Evolutionary conservation across 2,113 vertebrate genomes (phyloP).

Genomic region (Sturnira hondurensis): DNA sequence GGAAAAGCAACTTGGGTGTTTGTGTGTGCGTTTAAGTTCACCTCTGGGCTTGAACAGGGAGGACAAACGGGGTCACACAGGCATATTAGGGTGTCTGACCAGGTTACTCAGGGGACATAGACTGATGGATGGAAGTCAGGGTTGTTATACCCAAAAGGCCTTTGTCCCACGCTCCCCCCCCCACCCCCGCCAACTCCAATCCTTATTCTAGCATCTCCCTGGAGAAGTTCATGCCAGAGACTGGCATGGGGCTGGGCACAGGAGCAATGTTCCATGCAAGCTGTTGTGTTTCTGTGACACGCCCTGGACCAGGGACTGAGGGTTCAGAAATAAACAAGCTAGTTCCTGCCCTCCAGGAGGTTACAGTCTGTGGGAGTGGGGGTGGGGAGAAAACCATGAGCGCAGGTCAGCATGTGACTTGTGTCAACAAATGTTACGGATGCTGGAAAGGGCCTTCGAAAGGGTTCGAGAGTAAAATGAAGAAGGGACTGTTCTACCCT

Average conservation of each 20-base stretch:
- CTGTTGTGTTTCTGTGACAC: no score
- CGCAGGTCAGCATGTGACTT: background rate
- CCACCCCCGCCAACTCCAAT: background rate
- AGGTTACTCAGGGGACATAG: background rate
- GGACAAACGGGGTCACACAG: background rate
- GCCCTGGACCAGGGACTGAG: background rate
- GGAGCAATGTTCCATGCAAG: background rate
- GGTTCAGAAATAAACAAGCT: background rate
- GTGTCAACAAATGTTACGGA: background rate
- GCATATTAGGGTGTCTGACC: background rate
- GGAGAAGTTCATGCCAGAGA: background rate
- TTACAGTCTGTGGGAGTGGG: background rate
- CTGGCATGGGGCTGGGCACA: background rate
- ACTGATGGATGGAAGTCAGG: background rate
- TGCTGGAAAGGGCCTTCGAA: background rate
- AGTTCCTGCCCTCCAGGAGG: background rate
- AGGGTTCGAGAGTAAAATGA: background rate
- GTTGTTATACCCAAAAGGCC: background rate
- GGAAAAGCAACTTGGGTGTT: slow-evolving; percentile 43
- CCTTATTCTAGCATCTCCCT: background rate
- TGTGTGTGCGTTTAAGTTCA: background rate
- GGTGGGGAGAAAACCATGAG: background rate
- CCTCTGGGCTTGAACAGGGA: slow-evolving; percentile 22
- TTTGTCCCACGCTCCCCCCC: background rate
- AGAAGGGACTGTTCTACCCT: background rate